A percentile compares a stretch with the other conserved stretches of the same genome.
Conservation (phyloP, 2,113 vertebrate genomes). For the Pongo abelii region DNA sequence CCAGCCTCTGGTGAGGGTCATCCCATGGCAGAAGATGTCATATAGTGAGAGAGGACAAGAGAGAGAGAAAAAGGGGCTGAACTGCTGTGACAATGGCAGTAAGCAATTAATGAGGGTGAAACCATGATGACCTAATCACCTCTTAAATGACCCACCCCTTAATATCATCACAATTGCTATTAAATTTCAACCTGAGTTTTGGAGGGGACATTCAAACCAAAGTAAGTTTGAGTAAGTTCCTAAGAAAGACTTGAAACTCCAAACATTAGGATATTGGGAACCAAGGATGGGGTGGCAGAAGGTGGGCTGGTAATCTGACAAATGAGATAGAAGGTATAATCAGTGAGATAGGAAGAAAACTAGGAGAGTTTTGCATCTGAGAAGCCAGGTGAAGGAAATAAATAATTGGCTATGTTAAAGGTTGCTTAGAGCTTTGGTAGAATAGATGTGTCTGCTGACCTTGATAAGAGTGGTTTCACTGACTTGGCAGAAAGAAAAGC, state of each 20-base stretch:
- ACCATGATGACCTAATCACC: no score
- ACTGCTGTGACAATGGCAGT: no score
- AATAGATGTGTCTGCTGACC: not conserved
- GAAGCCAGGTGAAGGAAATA: not conserved
- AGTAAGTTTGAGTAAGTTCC: not conserved
- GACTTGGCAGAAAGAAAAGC: not conserved
- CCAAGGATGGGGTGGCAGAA: not conserved
- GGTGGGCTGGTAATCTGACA: not conserved
- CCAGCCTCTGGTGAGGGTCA: no score
- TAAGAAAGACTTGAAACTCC: not conserved
- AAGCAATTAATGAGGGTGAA: no score
- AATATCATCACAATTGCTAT: no score
- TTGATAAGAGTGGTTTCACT: not conserved
- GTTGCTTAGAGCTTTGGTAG: not conserved
- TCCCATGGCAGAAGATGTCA: no score
- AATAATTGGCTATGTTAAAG: not conserved
- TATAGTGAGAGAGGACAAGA: no score
- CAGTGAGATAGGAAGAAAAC: not conserved
- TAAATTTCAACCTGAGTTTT: no score
- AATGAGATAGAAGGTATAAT: not conserved
- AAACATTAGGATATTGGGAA: not conserved
- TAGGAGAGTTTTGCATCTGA: not conserved
- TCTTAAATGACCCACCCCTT: no score
- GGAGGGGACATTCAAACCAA: no score
- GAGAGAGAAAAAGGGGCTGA: not conserved